A percentile compares a stretch with the other conserved stretches of the same genome.
Conservation (phyloP, 2,888 invertebrate genomes). For the Oligia strigilis region DNA sequence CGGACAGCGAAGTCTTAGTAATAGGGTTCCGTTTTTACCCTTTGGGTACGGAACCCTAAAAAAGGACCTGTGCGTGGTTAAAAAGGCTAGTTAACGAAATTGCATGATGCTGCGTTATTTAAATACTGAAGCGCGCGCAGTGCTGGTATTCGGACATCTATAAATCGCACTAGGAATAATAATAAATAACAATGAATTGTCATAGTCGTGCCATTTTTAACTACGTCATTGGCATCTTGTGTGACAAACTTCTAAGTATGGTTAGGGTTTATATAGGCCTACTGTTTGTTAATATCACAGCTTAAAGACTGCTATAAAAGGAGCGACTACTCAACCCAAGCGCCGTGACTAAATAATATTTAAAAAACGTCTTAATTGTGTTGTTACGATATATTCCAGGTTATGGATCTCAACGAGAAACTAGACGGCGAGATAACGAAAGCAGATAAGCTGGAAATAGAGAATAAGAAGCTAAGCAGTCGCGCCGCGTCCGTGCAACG, state of each 20-base stretch:
- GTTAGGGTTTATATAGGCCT: neutral
- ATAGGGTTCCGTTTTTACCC: no score
- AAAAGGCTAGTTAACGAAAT: neutral
- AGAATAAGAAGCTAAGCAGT: conserved; percentile 95
- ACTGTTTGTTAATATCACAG: neutral
- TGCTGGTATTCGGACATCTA: neutral
- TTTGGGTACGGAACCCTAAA: neutral
- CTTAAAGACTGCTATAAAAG: neutral
- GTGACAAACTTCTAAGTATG: neutral
- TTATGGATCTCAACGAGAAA: conserved; percentile 96
- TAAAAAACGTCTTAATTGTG: neutral
- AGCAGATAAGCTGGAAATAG: conserved; percentile 96
- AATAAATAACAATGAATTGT: neutral
- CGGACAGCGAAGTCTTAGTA: no score
- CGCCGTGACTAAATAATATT: neutral
- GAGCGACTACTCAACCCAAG: neutral
- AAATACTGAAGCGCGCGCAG: neutral
- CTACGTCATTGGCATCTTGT: neutral
- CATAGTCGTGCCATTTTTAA: neutral
- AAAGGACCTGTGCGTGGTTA: neutral
- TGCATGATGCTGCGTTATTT: neutral
- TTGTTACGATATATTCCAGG: conserved; percentile 74
- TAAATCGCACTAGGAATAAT: neutral
- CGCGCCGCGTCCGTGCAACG: conserved; percentile 94
- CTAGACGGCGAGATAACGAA: conserved; percentile 96